Evolutionary conservation across 2,113 vertebrate species (phyloP).

Genomic region (Datnioides undecimradiatus): DNA sequence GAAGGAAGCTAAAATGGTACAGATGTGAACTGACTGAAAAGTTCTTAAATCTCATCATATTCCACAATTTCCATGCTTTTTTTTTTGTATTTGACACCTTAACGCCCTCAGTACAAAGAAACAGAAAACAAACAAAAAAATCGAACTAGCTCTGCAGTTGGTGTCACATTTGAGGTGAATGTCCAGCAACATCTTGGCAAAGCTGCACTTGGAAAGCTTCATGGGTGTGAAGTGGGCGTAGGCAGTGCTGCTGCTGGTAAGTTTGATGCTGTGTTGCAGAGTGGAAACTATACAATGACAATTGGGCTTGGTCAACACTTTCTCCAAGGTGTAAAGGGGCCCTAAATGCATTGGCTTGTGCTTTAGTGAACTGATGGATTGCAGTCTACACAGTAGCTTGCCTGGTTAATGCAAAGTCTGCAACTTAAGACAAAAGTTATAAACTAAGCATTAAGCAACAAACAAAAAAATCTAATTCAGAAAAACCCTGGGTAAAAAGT

Average conservation of each 20-base stretch:
- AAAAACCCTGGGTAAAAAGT: too few relatives aligned
- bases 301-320: too few relatives aligned
- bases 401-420: too few relatives aligned
- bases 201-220: slow-evolving; percentile 9
- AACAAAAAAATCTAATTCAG: too few relatives aligned
- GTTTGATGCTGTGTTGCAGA: neutral
- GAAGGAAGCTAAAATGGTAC: neutral
- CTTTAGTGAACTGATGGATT: too few relatives aligned
- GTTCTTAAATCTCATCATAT: neutral
- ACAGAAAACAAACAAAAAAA: neutral
- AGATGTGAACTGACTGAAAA: neutral
- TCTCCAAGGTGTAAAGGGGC: too few relatives aligned
- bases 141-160: neutral
- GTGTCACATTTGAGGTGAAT: slow-evolving; percentile 13
- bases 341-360: too few relatives aligned
- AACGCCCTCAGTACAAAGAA: neutral
- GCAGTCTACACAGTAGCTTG: too few relatives aligned
- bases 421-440: too few relatives aligned
- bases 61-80: neutral
- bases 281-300: too few relatives aligned
- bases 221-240: slow-evolving; percentile 13
- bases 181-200: slow-evolving; percentile 7
- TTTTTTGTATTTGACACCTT: neutral
- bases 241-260: neutral
- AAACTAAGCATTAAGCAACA: too few relatives aligned